phyloP scores from a whole-genome alignment of 1,140 invertebrate species.

The Ericerus pela region DNA sequence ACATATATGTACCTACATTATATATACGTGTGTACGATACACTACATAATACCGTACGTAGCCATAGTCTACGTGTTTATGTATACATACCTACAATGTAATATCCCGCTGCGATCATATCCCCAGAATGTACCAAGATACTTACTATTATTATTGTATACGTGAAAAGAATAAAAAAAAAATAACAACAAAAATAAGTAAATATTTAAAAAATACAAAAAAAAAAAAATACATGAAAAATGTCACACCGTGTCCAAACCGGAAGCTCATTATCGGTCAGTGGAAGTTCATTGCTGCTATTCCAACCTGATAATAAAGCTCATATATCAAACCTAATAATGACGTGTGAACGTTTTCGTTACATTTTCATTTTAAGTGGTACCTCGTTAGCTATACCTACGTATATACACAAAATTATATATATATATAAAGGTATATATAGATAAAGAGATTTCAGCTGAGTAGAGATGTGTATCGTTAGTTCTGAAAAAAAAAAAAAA shows the following conservation, averaged over 20 bases:
- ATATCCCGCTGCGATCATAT: slow-evolving; percentile 7
- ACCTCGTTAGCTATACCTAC: too few relatives aligned
- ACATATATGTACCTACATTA: too few relatives aligned
- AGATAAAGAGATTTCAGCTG: too few relatives aligned
- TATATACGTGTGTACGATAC: too few relatives aligned
- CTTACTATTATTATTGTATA: neutral
- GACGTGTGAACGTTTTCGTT: neutral
- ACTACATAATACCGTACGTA: too few relatives aligned
- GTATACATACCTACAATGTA: too few relatives aligned
- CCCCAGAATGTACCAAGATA: neutral
- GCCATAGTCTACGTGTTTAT: too few relatives aligned
- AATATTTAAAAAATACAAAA: neutral
- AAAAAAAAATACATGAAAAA: neutral
- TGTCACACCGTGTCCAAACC: slow-evolving; percentile 6
- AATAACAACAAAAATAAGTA: neutral
- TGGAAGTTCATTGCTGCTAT: neutral
- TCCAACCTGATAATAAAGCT: slow-evolving; percentile 2
- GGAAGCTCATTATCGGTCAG: slow-evolving; percentile 4
- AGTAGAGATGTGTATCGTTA: too few relatives aligned
- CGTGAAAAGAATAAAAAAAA: neutral
- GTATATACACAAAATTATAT: too few relatives aligned
- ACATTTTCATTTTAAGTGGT: too few relatives aligned
- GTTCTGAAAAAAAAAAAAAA: too few relatives aligned
- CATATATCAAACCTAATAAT: slow-evolving; percentile 3
- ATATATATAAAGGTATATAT: too few relatives aligned